phyloP scores from a whole-genome alignment of 2,797 vertebrate species.

The Chloroceryle inda region DNA sequence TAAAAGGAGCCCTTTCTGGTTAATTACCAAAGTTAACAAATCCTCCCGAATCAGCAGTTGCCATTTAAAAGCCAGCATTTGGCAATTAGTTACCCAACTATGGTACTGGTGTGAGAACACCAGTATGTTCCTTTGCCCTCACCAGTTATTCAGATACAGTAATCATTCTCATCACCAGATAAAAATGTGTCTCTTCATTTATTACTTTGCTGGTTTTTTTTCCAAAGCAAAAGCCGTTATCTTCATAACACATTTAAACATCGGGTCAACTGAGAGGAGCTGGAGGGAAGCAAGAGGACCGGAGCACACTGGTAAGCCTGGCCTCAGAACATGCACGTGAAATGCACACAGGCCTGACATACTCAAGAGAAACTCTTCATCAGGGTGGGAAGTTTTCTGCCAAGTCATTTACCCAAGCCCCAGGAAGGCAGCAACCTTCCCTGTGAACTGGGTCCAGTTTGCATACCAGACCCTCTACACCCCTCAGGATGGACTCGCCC shows the following conservation, averaged over 20 bases:
- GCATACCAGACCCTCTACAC: too few relatives aligned
- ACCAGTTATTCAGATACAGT: constrained; percentile 30
- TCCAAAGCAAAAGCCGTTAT: background rate
- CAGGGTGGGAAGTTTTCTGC: too few relatives aligned
- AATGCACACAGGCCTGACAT: background rate
- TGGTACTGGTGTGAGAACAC: background rate
- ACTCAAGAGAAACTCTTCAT: background rate
- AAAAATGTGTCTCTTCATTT: background rate
- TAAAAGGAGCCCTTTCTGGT: background rate
- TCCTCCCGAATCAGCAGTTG: background rate
- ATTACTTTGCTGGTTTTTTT: background rate
- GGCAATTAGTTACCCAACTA: constrained; percentile 39
- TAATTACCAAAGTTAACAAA: constrained; percentile 5
- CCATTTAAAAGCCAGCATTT: constrained; percentile 27
- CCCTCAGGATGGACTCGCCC: too few relatives aligned
- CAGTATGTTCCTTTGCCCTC: background rate
- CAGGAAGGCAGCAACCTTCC: too few relatives aligned
- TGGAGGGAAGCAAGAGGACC: background rate
- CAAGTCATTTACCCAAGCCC: too few relatives aligned
- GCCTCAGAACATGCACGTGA: background rate
- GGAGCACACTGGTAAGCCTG: background rate
- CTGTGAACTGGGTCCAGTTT: too few relatives aligned
- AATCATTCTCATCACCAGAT: background rate
- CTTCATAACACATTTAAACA: background rate
- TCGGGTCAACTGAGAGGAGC: accelerated